A percentile compares a stretch with the other conserved stretches of the same genome.
These are phyloP conservation scores for Oxystoma pomonae DNA, from an alignment of 2,888 invertebrate species.

Conservation along the genomic window DNA sequence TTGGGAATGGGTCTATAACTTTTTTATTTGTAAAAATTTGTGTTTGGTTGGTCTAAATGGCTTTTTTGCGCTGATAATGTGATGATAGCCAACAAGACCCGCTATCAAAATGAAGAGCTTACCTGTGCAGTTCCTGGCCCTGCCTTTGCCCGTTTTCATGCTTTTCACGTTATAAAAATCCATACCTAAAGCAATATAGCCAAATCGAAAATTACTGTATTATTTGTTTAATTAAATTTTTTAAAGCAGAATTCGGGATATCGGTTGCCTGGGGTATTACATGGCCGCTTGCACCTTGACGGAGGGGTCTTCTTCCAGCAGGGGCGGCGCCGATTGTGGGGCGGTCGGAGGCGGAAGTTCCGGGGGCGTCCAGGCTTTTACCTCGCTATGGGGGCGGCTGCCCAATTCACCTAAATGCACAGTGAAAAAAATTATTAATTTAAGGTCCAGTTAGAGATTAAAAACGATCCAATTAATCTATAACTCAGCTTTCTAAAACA, in stretches of 20 bases:
- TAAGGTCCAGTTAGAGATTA: no score
- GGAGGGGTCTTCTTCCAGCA: conserved; percentile 54
- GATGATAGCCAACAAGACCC: no score
- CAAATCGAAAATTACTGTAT: conserved; percentile 42
- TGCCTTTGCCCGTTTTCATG: conserved; percentile 43
- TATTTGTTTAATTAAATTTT: not conserved
- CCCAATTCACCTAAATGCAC: conserved; percentile 64
- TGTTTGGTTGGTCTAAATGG: no score
- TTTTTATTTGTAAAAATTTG: no score
- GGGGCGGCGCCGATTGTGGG: conserved; percentile 64
- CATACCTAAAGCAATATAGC: conserved; percentile 48
- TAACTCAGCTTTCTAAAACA: no score
- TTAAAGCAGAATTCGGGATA: conserved; percentile 43
- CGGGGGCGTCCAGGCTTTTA: conserved; percentile 70
- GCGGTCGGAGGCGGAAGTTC: conserved; percentile 60
- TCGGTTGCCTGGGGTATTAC: conserved; percentile 35
- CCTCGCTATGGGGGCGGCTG: conserved; percentile 85
- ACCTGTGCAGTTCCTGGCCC: conserved; percentile 43
- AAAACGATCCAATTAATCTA: no score
- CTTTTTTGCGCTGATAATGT: no score
- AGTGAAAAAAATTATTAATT: no score
- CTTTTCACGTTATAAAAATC: conserved; percentile 43
- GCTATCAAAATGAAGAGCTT: conserved; percentile 23
- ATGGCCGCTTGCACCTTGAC: conserved; percentile 52
- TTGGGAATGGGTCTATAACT: no score